These are phyloP conservation scores for Notechis scutatus DNA, from an alignment of 2,113 vertebrate species.

Conservation along the genomic window DNA sequence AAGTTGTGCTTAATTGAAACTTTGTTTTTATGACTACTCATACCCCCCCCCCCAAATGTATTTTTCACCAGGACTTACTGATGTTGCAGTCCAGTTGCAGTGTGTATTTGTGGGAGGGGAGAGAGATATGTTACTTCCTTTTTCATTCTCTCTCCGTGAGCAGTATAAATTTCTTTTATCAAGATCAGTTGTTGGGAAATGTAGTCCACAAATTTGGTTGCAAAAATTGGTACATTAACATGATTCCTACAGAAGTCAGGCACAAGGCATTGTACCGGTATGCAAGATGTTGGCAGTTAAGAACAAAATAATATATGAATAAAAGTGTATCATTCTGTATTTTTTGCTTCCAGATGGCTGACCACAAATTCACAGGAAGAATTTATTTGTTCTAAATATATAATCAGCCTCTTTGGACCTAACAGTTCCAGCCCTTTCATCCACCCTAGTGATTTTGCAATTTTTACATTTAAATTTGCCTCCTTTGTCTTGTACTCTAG, in stretches of 20 bases:
- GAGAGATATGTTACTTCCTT: neutral
- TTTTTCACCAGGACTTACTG: neutral
- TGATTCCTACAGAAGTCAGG: neutral
- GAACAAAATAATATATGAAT: neutral
- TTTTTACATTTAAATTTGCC: neutral
- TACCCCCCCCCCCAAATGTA: no score
- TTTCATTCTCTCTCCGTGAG: neutral
- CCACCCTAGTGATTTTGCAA: neutral
- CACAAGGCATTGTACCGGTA: neutral
- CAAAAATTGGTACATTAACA: neutral
- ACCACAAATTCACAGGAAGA: neutral
- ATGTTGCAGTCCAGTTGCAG: neutral
- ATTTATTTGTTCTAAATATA: slow-evolving; percentile 7
- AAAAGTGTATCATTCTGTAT: neutral
- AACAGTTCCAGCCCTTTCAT: neutral
- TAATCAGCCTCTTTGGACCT: neutral
- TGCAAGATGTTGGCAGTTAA: neutral
- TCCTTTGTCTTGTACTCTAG: neutral
- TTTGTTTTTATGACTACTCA: neutral
- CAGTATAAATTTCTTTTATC: neutral
- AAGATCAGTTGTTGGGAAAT: neutral
- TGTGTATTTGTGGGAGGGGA: no score
- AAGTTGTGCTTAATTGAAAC: neutral
- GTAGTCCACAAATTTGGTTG: neutral
- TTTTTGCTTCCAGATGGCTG: slow-evolving; percentile 6